Conservation (phyloP, 2,113 vertebrate species). For the Arizona elegans region DNA sequence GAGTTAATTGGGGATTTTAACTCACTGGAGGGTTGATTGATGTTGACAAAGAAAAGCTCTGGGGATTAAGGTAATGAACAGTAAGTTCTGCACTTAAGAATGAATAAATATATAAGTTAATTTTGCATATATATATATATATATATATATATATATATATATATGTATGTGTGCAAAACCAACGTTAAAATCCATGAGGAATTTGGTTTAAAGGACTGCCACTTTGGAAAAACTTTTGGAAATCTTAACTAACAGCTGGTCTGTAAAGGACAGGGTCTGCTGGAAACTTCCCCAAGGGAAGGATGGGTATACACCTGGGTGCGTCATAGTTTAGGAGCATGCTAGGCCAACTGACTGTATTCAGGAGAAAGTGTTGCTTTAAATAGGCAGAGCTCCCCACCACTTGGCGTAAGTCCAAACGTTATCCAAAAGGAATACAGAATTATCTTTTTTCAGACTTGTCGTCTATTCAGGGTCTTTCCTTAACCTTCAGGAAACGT, state of each 20-base stretch:
- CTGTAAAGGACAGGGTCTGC: not conserved
- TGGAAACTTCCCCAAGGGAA: not conserved
- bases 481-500: not conserved
- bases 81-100: not conserved
- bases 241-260: not conserved
- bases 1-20: slow-evolving; percentile 35
- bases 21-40: slow-evolving; percentile 20
- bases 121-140: no score
- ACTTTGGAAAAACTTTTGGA: not conserved
- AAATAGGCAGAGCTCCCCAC: not conserved
- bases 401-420: not conserved
- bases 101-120: not conserved
- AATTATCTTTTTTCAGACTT: not conserved
- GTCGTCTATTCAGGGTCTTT: not conserved
- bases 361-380: not conserved
- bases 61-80: not conserved
- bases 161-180: no score
- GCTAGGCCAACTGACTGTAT: not conserved
- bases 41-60: slow-evolving; percentile 22
- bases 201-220: no score
- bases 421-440: not conserved
- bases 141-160: no score
- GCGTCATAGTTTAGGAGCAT: not conserved
- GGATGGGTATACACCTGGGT: not conserved
- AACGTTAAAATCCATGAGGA: not conserved